phyloP scores from a whole-genome alignment of 2,888 invertebrate species.

The Drosophila pseudotakahashii region DNA sequence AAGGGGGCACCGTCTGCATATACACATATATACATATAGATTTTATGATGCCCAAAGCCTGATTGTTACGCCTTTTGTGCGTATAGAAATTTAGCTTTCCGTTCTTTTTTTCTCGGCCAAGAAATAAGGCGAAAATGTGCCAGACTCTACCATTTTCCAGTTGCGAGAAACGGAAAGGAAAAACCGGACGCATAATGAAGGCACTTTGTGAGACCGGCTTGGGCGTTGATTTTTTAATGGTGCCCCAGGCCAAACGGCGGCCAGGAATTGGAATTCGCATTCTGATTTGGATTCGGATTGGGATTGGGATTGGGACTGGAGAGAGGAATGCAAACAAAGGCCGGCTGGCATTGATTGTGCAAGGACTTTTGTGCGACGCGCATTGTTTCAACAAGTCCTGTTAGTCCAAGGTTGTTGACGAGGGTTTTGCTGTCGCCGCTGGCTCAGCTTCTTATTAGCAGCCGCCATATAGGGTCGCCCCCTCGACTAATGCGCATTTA shows the following conservation, averaged over 20 bases:
- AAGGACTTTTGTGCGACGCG: conserved; percentile 42
- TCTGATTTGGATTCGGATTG: conserved; percentile 9
- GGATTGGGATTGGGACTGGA: conserved; percentile 11
- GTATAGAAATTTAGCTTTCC: conserved; percentile 24
- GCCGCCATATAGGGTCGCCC: conserved; percentile 41
- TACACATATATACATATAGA: conserved; percentile 45
- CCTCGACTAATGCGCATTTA: conserved; percentile 41
- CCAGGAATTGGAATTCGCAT: conserved; percentile 43
- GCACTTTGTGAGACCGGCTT: conserved; percentile 58
- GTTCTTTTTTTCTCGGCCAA: conserved; percentile 2
- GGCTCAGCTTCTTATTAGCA: conserved; percentile 54
- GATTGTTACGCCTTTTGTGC: conserved; percentile 69
- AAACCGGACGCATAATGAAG: conserved; percentile 64
- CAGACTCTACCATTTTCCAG: conserved; percentile 28
- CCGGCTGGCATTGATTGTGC: conserved; percentile 67
- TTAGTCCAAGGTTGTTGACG: conserved; percentile 28
- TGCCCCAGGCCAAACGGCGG: conserved; percentile 36
- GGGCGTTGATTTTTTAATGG: conserved; percentile 76
- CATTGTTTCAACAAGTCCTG: conserved; percentile 65
- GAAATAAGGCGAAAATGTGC: conserved; percentile 56
- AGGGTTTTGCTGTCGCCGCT: conserved; percentile 15
- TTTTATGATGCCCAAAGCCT: conserved; percentile 55
- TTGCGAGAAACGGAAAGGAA: neutral
- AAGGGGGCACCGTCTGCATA: conserved; percentile 2
- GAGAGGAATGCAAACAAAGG: conserved; percentile 68